Base-by-base conservation (phyloP, 2,797 vertebrate genomes). In the Eospalax fontanierii region DNA sequence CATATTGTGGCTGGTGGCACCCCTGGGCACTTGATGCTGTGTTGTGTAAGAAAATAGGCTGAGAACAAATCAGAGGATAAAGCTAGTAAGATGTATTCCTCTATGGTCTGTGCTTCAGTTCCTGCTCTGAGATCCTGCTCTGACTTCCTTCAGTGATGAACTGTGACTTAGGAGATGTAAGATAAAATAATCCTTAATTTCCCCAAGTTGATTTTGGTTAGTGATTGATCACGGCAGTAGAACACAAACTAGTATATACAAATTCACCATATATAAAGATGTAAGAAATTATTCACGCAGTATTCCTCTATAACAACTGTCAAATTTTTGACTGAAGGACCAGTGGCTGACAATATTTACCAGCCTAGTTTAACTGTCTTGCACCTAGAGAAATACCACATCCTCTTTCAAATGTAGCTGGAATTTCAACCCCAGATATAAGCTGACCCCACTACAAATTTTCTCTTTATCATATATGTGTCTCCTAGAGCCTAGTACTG, bases 231-330 rank as follows among this genome's bases (percentile, higher is more conserved):
- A 54, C 50, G 14, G 50, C 14, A 15, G 12, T 54, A 54, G 14
- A 14, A 54, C 6, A 4, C 16, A 79, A 78, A 50, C 18, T 74
- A 35, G 5, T 6, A n/a, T 26, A n/a, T 15, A 9, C 12, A 15
- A 81, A 94, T 18, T 85, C 21, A 84, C 50, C 76, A 91, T 79
- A 19, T 35, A 30, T 85, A 89, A 82, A 80, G 59, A 19, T 82
- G 1, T 82, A 66, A 93, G 33, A 81, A 90, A 73, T 65, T 3
- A 85, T 70, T 71, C 65, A 21, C 57, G 2, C 15, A 40, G n/a
- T 33, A 38, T 54, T 30, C 33, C 46, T 88, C 50, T 66, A 73
- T 1, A 71, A n/a, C 12, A 75, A 4, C 30, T 35, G 40, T 68
- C 16, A n/a, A 78, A 83, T 75, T 96, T 87, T 59, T 81, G n/a